Conservation (phyloP, 92 coral and sea anemone genomes). For the Parazoanthus atlanticus region DNA sequence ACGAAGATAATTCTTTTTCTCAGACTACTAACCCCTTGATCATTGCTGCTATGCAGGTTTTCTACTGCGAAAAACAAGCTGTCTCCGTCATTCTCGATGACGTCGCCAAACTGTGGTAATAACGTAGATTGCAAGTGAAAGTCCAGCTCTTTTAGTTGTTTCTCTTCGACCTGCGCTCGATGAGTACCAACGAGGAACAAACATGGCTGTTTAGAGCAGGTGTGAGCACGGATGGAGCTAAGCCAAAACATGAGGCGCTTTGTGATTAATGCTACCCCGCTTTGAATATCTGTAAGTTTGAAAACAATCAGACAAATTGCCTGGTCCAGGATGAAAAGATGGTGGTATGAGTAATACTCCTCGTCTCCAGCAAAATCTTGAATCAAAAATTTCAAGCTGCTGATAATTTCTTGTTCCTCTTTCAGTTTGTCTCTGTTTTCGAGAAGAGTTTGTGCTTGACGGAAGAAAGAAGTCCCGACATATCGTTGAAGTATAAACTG, state of each 20-base stretch:
- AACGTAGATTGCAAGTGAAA: neutral
- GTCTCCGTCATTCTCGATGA: constrained; percentile 13
- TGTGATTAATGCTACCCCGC: neutral
- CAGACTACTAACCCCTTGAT: neutral
- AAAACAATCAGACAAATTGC: constrained; percentile 12
- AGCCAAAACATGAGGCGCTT: constrained; percentile 25
- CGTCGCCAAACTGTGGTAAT: constrained; percentile 19
- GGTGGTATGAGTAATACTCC: constrained; percentile 17
- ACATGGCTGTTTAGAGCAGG: constrained; percentile 1
- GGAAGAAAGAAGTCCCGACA: constrained; percentile 4
- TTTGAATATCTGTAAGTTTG: neutral
- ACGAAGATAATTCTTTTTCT: neutral
- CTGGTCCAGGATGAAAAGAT: constrained; percentile 14
- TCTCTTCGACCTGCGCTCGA: neutral
- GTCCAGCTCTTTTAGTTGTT: neutral
- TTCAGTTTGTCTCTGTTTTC: constrained; percentile 2
- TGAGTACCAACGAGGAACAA: constrained; percentile 18
- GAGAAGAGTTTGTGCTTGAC: constrained; percentile 15
- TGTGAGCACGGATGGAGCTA: constrained; percentile 3
- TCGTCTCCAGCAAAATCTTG: constrained; percentile 25
- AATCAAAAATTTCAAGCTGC: constrained; percentile 17
- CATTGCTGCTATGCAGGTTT: constrained; percentile 2
- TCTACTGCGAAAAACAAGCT: constrained; percentile 20
- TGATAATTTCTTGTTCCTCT: constrained; percentile 9
- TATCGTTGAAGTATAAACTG: constrained; percentile 8